Conservation (phyloP, 2,797 vertebrate species). For the Eulemur rubriventer region DNA sequence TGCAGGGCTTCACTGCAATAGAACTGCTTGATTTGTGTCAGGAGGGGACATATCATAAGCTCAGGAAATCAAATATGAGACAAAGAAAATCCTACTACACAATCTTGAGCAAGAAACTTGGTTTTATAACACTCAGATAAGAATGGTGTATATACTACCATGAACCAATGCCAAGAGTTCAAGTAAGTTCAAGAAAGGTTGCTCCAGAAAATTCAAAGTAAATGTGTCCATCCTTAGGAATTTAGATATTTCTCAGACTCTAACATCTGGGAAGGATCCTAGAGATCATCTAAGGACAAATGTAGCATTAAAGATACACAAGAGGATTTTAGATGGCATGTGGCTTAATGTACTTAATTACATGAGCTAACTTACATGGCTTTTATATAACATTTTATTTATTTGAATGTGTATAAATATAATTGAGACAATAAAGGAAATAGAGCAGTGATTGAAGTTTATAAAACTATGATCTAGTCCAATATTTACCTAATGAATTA, state of each 20-base stretch:
- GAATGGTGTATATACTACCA: neutral
- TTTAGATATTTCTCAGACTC: slow-evolving; percentile 63
- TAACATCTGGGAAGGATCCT: slow-evolving; percentile 31
- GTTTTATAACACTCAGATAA: slow-evolving; percentile 2
- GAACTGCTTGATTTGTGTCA: slow-evolving; percentile 54
- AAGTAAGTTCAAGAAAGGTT: slow-evolving; percentile 1
- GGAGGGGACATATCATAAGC: slow-evolving; percentile 45
- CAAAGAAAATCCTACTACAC: slow-evolving; percentile 11
- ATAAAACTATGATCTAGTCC: slow-evolving; percentile 19
- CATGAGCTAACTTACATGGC: neutral
- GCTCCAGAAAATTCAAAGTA: slow-evolving; percentile 41
- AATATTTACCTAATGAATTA: slow-evolving; percentile 41
- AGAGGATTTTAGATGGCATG: neutral
- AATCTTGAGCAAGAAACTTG: slow-evolving; percentile 17
- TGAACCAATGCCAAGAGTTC: neutral
- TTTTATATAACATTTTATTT: slow-evolving; percentile 44
- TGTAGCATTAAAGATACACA: neutral
- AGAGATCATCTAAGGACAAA: slow-evolving; percentile 51
- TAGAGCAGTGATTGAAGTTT: slow-evolving; percentile 39
- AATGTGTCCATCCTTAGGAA: slow-evolving; percentile 60
- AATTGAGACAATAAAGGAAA: slow-evolving; percentile 44
- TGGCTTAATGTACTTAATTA: slow-evolving; percentile 33
- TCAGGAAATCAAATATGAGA: slow-evolving; percentile 47
- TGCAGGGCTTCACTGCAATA: slow-evolving; percentile 62
- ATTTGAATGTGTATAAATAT: slow-evolving; percentile 30